These are phyloP conservation scores for Gadus chalcogrammus DNA, from an alignment of 2,113 vertebrate genomes.

Conservation along the genomic window DNA sequence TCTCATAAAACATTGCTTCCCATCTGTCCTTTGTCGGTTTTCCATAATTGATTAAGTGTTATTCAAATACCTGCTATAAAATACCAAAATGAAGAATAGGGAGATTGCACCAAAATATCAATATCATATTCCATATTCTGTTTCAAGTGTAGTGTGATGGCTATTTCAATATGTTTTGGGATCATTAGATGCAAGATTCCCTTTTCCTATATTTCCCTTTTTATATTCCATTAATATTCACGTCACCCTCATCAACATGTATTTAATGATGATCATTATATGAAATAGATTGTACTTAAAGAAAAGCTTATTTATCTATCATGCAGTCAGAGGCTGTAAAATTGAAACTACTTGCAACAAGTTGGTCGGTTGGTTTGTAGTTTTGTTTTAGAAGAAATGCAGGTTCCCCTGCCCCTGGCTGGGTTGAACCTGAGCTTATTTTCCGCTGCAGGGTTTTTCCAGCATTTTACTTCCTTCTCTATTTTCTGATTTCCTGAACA, in stretches of 20 bases:
- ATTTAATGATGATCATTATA: too few species aligned
- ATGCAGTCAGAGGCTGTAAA: background rate
- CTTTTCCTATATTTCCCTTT: background rate
- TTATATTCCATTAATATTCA: background rate
- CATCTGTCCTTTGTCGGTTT: background rate
- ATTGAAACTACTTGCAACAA: too few species aligned
- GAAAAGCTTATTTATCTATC: background rate
- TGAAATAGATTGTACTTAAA: background rate
- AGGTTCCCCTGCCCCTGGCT: background rate
- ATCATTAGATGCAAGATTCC: background rate
- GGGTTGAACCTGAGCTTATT: background rate
- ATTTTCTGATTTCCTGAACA: constrained; percentile 20
- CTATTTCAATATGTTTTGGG: background rate
- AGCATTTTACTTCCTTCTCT: background rate
- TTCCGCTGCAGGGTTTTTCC: background rate
- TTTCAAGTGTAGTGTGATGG: background rate
- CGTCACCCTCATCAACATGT: too few species aligned
- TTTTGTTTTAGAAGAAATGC: too few species aligned
- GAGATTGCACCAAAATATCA: too few species aligned
- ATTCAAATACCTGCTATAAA: background rate
- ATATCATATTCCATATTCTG: background rate
- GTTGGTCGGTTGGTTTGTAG: too few species aligned
- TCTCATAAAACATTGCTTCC: constrained; percentile 28
- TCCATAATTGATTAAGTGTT: background rate
- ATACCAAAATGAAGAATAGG: background rate